Percentiles rank a stretch among this genome's conserved stretches.
Conservation (phyloP, 2,888 invertebrate genomes). For the Cremastobaeus sp. region DNA sequence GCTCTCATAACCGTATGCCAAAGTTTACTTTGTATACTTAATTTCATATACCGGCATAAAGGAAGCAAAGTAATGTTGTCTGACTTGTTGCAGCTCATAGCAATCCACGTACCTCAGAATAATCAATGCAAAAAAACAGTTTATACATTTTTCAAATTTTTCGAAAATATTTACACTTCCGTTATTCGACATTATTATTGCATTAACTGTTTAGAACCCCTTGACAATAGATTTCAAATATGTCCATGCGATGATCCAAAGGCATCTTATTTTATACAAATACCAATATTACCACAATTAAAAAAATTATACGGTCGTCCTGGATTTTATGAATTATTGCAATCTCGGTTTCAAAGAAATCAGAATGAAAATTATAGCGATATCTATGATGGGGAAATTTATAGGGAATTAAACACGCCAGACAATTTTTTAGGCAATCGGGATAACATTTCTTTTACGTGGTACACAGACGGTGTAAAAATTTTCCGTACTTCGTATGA, state of each 20-base stretch:
- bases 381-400: not conserved
- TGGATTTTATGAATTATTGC: conserved; percentile 6
- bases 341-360: not conserved
- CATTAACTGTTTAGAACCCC: not conserved
- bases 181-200: not conserved
- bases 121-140: not conserved
- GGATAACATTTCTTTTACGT: not conserved
- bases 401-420: not conserved
- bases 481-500: not conserved
- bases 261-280: conserved; percentile 1
- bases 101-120: not conserved
- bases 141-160: not conserved
- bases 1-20: not conserved
- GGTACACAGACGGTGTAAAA: not conserved
- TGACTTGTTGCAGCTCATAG: not conserved
- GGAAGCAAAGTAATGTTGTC: not conserved
- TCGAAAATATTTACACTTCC: not conserved
- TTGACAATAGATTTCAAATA: not conserved
- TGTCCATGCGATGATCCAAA: not conserved
- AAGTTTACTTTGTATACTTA: not conserved
- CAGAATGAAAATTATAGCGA: conserved; percentile 2
- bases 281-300: not conserved
- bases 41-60: not conserved
- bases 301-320: conserved; percentile 1
- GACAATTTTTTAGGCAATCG: not conserved